These are phyloP conservation scores for Aurelia aurita complex sp. Pacific DNA, from an alignment of 30 jellyfish, hydroid and myxozoan species.

Conservation along the genomic window DNA sequence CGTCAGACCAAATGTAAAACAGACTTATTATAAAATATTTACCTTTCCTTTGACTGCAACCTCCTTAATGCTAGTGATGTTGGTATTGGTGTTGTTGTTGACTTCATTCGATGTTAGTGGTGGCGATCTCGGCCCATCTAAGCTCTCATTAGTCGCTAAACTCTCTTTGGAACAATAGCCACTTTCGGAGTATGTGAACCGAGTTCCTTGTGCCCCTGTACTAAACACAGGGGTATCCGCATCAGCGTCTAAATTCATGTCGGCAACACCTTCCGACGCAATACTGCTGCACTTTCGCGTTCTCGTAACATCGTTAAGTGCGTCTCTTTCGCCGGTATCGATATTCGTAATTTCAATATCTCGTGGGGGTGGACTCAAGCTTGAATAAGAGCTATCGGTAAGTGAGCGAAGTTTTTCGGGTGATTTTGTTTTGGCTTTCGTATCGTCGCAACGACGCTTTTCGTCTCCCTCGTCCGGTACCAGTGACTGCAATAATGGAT, in stretches of 20 bases:
- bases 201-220: conserved; percentile 20
- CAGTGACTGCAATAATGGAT: background rate
- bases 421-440: too few species aligned
- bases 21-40: too few species aligned
- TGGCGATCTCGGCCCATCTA: conserved; percentile 43
- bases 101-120: conserved; percentile 14
- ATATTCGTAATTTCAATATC: conserved; percentile 27
- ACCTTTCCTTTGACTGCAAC: background rate
- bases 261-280: conserved; percentile 53
- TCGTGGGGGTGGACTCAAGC: background rate
- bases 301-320: background rate
- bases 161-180: conserved; percentile 73
- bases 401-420: background rate
- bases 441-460: background rate
- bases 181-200: conserved; percentile 42
- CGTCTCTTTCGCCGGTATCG: conserved; percentile 47
- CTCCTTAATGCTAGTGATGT: background rate
- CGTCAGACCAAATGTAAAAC: too few species aligned
- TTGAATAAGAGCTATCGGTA: background rate
- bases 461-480: background rate
- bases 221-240: conserved; percentile 34
- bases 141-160: conserved; percentile 49
- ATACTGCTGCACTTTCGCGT: conserved; percentile 33
- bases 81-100: background rate
- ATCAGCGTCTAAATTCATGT: conserved; percentile 32